A percentile compares a stretch with the other conserved stretches of the same genome.
Evolutionary conservation across 2,888 invertebrate genomes (phyloP).

Genomic region (Lutraria lutraria): DNA sequence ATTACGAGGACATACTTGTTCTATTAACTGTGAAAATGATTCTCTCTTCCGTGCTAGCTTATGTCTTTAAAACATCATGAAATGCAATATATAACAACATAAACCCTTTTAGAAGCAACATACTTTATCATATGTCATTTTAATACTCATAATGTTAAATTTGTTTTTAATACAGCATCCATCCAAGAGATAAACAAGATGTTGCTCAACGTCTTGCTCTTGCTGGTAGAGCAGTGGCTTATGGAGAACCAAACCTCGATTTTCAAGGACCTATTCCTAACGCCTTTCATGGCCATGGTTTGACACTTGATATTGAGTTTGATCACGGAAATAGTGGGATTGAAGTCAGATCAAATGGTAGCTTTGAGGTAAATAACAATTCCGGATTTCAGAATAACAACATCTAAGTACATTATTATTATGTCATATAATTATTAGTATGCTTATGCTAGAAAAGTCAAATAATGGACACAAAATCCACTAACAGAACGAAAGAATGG

Average conservation of each 20-base stretch:
- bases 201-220: conserved; percentile 79
- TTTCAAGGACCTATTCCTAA: conserved; percentile 82
- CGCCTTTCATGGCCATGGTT: conserved; percentile 15
- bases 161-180: conserved; percentile 73
- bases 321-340: conserved; percentile 63
- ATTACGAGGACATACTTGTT: no score
- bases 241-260: conserved; percentile 71
- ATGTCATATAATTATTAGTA: no score
- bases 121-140: no score
- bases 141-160: no score
- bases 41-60: no score
- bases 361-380: conserved; percentile 53
- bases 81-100: no score
- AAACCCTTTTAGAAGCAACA: no score
- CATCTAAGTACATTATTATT: not conserved
- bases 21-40: no score
- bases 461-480: not conserved
- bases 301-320: conserved; percentile 61
- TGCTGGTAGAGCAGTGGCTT: conserved; percentile 80
- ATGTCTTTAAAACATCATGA: no score
- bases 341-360: conserved; percentile 24
- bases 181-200: conserved; percentile 81
- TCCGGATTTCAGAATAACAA: not conserved
- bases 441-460: not conserved
- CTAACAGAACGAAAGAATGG: not conserved